Percentiles rank a stretch among this genome's conserved stretches.
Conservation (phyloP, 2,113 vertebrate genomes). For the Phrynosoma platyrhinos region DNA sequence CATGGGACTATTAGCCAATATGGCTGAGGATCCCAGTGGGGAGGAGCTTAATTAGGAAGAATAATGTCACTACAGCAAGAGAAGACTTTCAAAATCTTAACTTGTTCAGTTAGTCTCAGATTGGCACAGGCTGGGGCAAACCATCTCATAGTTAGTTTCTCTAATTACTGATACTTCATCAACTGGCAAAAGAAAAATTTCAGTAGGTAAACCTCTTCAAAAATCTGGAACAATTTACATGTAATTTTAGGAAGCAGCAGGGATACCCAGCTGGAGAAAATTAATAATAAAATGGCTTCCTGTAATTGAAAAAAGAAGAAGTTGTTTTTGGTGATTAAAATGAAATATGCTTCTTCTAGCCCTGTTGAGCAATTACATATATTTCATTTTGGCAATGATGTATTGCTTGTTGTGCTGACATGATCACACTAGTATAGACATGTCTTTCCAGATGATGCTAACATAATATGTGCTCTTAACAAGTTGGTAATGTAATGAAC, state of each 20-base stretch:
- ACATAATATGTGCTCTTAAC: constrained; percentile 38
- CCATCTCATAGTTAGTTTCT: constrained; percentile 74
- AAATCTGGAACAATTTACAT: constrained; percentile 81
- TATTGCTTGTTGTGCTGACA: constrained; percentile 70
- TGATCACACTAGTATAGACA: constrained; percentile 55
- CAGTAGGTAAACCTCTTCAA: constrained; percentile 78
- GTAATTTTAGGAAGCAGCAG: constrained; percentile 81
- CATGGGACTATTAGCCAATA: no score
- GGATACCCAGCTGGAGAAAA: constrained; percentile 82
- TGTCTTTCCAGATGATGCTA: constrained; percentile 51
- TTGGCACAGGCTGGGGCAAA: constrained; percentile 67
- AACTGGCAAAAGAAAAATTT: constrained; percentile 80
- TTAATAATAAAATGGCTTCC: constrained; percentile 74
- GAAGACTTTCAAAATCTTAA: constrained; percentile 61
- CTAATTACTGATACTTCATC: constrained; percentile 82
- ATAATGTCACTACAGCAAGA: constrained; percentile 51
- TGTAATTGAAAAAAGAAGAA: constrained; percentile 83
- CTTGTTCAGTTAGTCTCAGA: constrained; percentile 46
- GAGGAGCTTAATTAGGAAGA: constrained; percentile 76
- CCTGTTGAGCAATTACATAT: constrained; percentile 78
- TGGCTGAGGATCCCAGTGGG: no score
- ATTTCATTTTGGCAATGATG: constrained; percentile 73
- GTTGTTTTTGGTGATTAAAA: constrained; percentile 78
- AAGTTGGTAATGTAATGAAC: background rate
- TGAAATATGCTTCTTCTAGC: constrained; percentile 76